These are phyloP conservation scores for Acleris literana DNA, from an alignment of 2,888 invertebrate species.

Conservation along the genomic window DNA sequence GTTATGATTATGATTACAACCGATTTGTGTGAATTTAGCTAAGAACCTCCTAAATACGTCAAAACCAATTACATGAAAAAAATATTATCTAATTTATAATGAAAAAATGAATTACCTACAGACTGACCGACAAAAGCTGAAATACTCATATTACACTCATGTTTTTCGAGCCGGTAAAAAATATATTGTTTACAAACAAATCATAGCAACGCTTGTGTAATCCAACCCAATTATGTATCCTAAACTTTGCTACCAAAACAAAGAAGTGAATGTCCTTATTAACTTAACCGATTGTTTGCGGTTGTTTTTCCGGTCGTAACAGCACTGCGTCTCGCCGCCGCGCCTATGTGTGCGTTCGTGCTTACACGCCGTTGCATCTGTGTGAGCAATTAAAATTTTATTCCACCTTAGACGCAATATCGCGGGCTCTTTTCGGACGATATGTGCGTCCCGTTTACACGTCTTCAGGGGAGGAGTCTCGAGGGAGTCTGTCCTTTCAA, in stretches of 20 bases:
- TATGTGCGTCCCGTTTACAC: slow-evolving; percentile 66
- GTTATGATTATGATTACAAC: no score
- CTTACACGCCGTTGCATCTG: slow-evolving; percentile 58
- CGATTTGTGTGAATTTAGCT: no score
- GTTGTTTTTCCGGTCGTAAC: slow-evolving; percentile 75
- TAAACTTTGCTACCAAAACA: slow-evolving; percentile 52
- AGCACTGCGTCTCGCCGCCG: slow-evolving; percentile 66
- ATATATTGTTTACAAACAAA: not conserved
- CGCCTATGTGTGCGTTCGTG: slow-evolving; percentile 60
- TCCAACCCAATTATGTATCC: slow-evolving; percentile 25
- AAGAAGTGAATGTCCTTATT: slow-evolving; percentile 74
- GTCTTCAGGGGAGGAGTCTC: slow-evolving; percentile 84
- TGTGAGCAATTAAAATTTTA: slow-evolving; percentile 83
- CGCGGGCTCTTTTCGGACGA: slow-evolving; percentile 56
- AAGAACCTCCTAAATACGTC: no score
- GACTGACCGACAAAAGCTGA: no score
- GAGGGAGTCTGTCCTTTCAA: slow-evolving; percentile 87
- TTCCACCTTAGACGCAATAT: slow-evolving; percentile 78
- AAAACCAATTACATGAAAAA: no score
- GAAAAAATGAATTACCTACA: no score
- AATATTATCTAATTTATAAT: no score
- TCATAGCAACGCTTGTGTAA: slow-evolving; percentile 7
- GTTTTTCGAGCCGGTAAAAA: not conserved
- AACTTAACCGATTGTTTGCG: slow-evolving; percentile 78
- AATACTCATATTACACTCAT: no score